Percentiles rank a stretch among this genome's conserved stretches.
phyloP scores from a whole-genome alignment of 2,113 vertebrate species.

The Sprattus sprattus region DNA sequence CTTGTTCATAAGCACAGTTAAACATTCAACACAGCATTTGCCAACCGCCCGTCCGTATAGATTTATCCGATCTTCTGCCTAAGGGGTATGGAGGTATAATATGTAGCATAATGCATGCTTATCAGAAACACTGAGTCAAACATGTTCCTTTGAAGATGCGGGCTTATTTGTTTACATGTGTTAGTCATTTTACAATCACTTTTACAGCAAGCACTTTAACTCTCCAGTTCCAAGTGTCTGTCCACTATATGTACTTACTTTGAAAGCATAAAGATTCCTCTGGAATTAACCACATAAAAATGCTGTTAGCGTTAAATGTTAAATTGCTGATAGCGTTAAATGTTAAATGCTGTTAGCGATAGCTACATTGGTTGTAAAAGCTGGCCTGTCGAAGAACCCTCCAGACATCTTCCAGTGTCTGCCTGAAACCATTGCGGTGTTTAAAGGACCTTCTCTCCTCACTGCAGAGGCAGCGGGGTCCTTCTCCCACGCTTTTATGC shows the following conservation, averaged over 20 bases:
- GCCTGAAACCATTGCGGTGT: not conserved
- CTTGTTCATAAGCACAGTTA: not conserved
- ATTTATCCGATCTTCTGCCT: not conserved
- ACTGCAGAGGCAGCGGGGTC: not conserved
- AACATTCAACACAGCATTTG: not conserved
- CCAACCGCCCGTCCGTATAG: not conserved
- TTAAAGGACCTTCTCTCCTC: not conserved
- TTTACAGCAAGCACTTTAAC: no score
- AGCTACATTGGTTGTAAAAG: not conserved
- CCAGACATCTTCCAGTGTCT: not conserved
- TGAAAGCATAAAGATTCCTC: no score
- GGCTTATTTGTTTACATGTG: no score
- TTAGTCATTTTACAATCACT: no score
- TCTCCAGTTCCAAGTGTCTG: no score
- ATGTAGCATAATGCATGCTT: not conserved
- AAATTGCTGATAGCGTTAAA: no score
- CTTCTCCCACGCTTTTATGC: constrained; percentile 27
- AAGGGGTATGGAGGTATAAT: not conserved
- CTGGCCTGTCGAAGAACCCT: not conserved
- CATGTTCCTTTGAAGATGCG: no score
- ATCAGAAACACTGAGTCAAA: not conserved
- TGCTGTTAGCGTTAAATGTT: not conserved
- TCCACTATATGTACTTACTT: no score
- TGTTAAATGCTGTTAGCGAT: not conserved
- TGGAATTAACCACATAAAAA: no score